Evolutionary conservation across 2,888 invertebrate genomes (phyloP), one percentile per base, ranked within the genome.

Genomic region (Scaptomyza polygonia): DNA sequence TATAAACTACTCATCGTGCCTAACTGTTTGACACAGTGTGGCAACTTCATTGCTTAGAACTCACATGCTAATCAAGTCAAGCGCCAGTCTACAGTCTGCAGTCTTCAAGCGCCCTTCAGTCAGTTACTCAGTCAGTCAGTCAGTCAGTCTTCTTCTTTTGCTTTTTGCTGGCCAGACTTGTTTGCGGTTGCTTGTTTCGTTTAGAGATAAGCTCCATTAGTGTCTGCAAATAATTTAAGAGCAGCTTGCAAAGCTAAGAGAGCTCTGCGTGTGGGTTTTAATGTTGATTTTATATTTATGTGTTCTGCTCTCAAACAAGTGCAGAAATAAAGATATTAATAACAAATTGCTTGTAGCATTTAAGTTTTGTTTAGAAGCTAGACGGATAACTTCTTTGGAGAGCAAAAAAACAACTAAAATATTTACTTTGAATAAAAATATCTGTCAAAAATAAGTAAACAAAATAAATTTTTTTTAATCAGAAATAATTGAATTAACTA

Each of bases 191-290:
- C 88, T 89, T 84, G 88, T 88, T 88, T 89, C 88, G 88, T 89
- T 88, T 88, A 89, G 77, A 85, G 91, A 91, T 91, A 91, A 91
- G 89, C 90, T 91, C 91, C 91, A 91, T 91, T 91, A 91, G 91
- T 90, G 90, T 89, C 90, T 90, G 84, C 58, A 82, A 86, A 78
- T 88, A 83, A 90, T 89, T 90, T 91, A 91, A 90, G 91, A 91
- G 88, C 77, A 44, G 44, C 32, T 44, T 63, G 57, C 43, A 21
- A 32, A 21, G 75, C 25, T 14, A 34, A 64, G 36, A 58, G 69
- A 48, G 34, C 63, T 61, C 63, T 61, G 59, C 57, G 59, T 68
- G 72, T 67, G 63, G 66, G 58, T 77, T 61, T 69, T 12, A 14
- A 14, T 8, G 6, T 48, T n/a, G 25, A 32, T 21, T 48, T 62